A percentile compares a stretch with the other conserved stretches of the same genome.
Evolutionary conservation across 2,113 vertebrate species (phyloP).

Genomic region (Dermatemys mawii): DNA sequence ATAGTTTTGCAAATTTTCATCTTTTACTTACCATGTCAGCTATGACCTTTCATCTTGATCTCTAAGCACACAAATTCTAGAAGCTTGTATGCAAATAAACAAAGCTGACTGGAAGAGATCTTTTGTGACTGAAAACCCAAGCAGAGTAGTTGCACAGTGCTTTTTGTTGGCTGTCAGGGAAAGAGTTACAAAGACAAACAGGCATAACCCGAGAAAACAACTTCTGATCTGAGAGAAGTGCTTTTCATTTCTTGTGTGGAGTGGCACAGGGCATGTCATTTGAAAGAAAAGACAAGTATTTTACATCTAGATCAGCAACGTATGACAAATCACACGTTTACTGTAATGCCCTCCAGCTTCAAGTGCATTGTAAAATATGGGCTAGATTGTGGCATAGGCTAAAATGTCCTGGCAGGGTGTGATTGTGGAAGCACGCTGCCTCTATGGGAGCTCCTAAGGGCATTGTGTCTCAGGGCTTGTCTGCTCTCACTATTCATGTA

Average conservation of each 20-base stretch:
- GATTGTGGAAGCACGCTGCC: not conserved
- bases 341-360: not conserved
- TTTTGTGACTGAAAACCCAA: not conserved
- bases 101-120: not conserved
- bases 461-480: not conserved
- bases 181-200: not conserved
- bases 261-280: not conserved
- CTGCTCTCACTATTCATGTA: not conserved
- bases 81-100: not conserved
- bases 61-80: not conserved
- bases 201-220: not conserved
- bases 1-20: not conserved
- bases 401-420: not conserved
- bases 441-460: not conserved
- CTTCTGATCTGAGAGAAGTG: not conserved
- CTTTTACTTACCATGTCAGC: not conserved
- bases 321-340: accelerated
- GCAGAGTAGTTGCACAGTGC: not conserved
- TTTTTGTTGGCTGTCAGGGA: not conserved
- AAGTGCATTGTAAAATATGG: not conserved
- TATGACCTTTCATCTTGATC: not conserved
- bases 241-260: not conserved
- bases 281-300: not conserved
- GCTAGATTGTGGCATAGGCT: not conserved
- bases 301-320: accelerated